These are phyloP conservation scores for Bombus polaris DNA, from an alignment of 1,140 invertebrate species.

Conservation along the genomic window DNA sequence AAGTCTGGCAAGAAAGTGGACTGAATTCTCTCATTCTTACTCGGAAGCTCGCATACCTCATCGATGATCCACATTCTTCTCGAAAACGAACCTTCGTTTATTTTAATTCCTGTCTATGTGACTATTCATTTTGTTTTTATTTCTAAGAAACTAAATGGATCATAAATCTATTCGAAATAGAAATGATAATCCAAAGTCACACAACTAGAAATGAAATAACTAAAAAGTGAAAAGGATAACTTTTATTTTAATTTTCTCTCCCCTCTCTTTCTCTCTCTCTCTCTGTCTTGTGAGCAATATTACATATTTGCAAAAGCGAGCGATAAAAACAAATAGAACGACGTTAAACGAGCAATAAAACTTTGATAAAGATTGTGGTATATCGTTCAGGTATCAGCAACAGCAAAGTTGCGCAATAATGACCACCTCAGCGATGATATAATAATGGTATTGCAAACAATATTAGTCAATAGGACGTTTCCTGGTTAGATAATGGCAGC, in stretches of 20 bases:
- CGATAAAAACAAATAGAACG: not conserved
- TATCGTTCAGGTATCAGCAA: slow-evolving; percentile 30
- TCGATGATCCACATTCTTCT: not conserved
- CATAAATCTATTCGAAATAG: not conserved
- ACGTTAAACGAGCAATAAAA: not conserved
- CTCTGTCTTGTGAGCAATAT: not conserved
- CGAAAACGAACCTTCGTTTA: not conserved
- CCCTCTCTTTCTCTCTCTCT: not conserved
- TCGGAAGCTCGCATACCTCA: not conserved
- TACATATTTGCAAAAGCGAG: not conserved
- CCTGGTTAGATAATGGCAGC: slow-evolving; percentile 52
- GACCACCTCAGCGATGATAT: slow-evolving; percentile 43
- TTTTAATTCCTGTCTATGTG: too few relatives aligned
- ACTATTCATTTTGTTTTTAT: not conserved
- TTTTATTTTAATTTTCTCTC: too few relatives aligned
- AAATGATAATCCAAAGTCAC: not conserved
- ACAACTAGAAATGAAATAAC: not conserved
- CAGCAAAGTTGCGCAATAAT: slow-evolving; percentile 37
- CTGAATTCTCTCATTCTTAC: not conserved
- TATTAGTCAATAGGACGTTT: slow-evolving; percentile 55
- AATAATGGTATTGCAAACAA: slow-evolving; percentile 56
- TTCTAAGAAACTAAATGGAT: not conserved
- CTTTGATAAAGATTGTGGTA: not conserved
- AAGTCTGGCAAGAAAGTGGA: not conserved
- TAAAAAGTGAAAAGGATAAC: not conserved